Conservation (phyloP, 2,797 vertebrate genomes). For the Pseudochaenichthys georgianus region DNA sequence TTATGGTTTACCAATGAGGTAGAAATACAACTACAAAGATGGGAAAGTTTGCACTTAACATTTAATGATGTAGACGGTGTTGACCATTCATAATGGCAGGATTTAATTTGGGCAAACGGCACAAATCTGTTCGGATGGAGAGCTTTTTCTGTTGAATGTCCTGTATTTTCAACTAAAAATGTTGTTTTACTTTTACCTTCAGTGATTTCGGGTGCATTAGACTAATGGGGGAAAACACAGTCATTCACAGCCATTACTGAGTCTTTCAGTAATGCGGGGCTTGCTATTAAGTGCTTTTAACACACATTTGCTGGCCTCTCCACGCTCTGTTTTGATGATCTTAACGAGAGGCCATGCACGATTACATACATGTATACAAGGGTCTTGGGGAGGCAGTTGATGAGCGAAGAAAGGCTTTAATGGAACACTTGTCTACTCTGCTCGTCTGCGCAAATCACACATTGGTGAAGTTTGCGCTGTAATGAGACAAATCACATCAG, state of each 20-base stretch:
- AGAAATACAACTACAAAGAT: no score
- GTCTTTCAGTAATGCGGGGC: slow-evolving; percentile 58
- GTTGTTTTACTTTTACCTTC: slow-evolving; percentile 35
- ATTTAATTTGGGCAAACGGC: neutral
- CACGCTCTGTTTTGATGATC: slow-evolving; percentile 67
- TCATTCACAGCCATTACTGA: slow-evolving; percentile 62
- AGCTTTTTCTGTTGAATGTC: neutral
- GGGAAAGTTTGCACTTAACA: neutral
- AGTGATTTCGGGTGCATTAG: slow-evolving; percentile 53
- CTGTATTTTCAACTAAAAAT: slow-evolving; percentile 8
- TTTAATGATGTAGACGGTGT: neutral
- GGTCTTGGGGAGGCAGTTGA: slow-evolving; percentile 64
- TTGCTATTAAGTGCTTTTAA: slow-evolving; percentile 78
- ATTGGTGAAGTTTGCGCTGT: slow-evolving; percentile 70
- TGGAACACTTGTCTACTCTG: slow-evolving; percentile 73
- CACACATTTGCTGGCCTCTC: slow-evolving; percentile 67
- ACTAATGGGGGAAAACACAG: slow-evolving; percentile 57
- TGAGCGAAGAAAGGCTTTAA: slow-evolving; percentile 77
- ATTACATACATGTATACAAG: slow-evolving; percentile 70
- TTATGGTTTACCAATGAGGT: no score
- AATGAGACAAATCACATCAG: slow-evolving; percentile 82
- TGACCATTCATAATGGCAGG: neutral
- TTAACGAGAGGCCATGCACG: slow-evolving; percentile 79
- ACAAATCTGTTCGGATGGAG: neutral
- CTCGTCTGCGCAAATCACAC: slow-evolving; percentile 68